Base-by-base conservation (phyloP, 2,888 invertebrate species). In the Villa cingulata region DNA sequence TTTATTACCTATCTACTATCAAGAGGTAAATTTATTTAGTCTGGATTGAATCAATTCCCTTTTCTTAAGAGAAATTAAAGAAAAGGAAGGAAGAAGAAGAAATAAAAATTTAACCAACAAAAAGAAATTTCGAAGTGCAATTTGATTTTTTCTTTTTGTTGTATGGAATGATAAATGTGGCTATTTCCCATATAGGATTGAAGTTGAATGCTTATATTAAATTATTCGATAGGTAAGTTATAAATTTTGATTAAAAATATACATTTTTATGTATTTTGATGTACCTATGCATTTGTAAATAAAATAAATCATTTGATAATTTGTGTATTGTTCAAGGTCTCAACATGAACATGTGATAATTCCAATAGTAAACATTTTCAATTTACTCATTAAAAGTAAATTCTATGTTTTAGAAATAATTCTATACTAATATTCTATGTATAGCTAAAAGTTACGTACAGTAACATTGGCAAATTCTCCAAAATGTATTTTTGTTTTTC, bases 91-190 rank as follows among this genome's bases (percentile, higher is more conserved):
- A 6, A 23, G 7, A 23, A 23, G 7, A 7, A 23, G 23, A 23
- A 23, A 23, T 7, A 7, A 6, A 23, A 23, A 23, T 6, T 6
- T 23, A 23, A 32, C 29, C 29, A 32, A 32, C 29, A 32, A 32
- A 32, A 12, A n/a, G 23, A 23, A 32, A 12, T 14, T 12, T 32
- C 29, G 12, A 32, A 32, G 29, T 14, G 12, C 9, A 32, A 32
- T 12, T 32, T 4, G 12, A 32, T 32, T 32, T 12, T 32, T 29
- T 32, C n/a, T n/a, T 23, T 23, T 4, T 23, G 23, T 23, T 23
- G 23, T 23, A 37, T 66, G 66, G 66, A 67, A 67, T 67, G 66
- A 65, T 67, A 66, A 59, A 66, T 67, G 66, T 62, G 61, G 66
- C 65, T 63, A 62, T 59, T 59, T 59, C 61, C 59, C 57, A 58